Base-by-base conservation (phyloP, 2,888 invertebrate species). In the Andrena haemorrhoa region DNA sequence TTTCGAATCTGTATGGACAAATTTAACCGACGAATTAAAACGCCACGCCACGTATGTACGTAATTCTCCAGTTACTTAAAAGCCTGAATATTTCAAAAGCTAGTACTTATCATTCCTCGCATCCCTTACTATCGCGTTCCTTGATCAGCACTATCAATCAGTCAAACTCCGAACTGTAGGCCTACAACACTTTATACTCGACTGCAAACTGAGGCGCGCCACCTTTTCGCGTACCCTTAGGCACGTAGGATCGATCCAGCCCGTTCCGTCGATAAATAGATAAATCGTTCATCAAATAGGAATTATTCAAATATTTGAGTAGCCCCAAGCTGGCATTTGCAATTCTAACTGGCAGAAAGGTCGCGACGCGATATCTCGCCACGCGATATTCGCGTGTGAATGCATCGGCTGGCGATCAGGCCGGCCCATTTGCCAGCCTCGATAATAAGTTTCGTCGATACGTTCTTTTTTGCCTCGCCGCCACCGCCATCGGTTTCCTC, bases 261-360 rank as follows among this genome's bases (percentile, higher is more conserved):
- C 41, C 26, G 29, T 10, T 47, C 41, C 33, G 23, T 56, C 56
- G 47, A 63, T 74, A 83, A 83, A 81, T 78, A 74, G 72, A 75
- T 71, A 83, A 79, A 83, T 83, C 65, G 68, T 53, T 72, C 63
- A 77, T 81, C 73, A 73, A 53, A 56, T 10, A 35, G 53, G 64
- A 29, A 84, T 79, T 82, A 78, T 77, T 83, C 83, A 69, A 82
- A 82, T 85, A 84, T 85, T 83, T 84, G 75, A 73, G 20, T 47
- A 77, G 49, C 8, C 71, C 64, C 23, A 69, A 71, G 41, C 31
- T 20, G 58, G 35, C 76, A 56, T 56, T 82, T 82, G 82, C 75
- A 79, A 84, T 84, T 78, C 73, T 75, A 78, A 85, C 75, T 29
- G n/a, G 41, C 56, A 58, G 60, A 65, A 29, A 64, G 72, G 56